phyloP scores from a whole-genome alignment of 2,797 vertebrate species.

The Heteromormyrus szaboi region DNA sequence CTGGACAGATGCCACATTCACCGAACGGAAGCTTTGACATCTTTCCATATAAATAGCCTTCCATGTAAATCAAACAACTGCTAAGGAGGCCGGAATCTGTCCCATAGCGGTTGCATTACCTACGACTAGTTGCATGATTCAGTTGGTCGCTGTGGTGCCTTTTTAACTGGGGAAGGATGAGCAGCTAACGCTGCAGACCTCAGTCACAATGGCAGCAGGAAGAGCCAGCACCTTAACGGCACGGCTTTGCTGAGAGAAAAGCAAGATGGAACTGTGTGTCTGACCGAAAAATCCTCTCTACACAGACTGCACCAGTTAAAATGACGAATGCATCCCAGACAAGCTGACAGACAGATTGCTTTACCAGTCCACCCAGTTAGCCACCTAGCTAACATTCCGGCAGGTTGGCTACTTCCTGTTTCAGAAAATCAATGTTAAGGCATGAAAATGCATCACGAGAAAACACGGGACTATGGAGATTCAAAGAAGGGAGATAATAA shows the following conservation, averaged over 20 bases:
- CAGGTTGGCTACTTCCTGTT: slow-evolving; percentile 50
- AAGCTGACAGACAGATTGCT: slow-evolving; percentile 48
- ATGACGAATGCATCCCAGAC: slow-evolving; percentile 22
- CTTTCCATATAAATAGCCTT: not conserved
- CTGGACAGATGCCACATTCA: not conserved
- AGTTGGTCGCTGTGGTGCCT: not conserved
- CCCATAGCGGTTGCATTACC: not conserved
- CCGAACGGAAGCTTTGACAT: not conserved
- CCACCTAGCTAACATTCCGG: slow-evolving; percentile 21
- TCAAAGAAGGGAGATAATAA: not conserved
- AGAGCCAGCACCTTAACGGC: not conserved
- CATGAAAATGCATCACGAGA: slow-evolving; percentile 7
- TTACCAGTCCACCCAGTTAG: slow-evolving; percentile 29
- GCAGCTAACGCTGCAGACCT: not conserved
- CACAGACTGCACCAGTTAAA: not conserved
- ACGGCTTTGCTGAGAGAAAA: not conserved
- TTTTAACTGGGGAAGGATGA: not conserved
- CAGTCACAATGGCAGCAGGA: slow-evolving; percentile 18
- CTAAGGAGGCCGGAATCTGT: not conserved
- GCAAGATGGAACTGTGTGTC: not conserved
- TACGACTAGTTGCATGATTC: not conserved
- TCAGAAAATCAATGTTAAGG: slow-evolving; percentile 24
- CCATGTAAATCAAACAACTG: not conserved
- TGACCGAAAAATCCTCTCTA: not conserved
- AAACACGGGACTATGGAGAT: not conserved